Evolutionary conservation across 92 coral and sea anemone genomes (phyloP), one percentile per base, ranked within the genome.

Genomic region (Diadumene lineata): DNA sequence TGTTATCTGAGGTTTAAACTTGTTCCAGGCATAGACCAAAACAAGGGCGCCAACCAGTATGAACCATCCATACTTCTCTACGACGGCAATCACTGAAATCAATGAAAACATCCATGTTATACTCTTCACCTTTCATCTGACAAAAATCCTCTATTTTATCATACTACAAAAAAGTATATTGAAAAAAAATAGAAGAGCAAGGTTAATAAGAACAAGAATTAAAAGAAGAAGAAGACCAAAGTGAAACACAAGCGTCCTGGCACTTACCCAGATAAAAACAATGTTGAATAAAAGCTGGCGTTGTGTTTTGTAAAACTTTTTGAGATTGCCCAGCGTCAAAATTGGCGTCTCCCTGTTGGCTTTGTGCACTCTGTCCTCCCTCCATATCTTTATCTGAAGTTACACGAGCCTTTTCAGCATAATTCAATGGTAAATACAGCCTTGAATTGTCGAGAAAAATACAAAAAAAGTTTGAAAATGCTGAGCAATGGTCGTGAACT

Each of bases 21-120:
- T 92, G 69, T 55, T 69, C 99, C 97, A 96, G n/a, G 92, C 72
- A 55, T 84, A 84, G 18, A 65, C 77, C 74, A 79, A 66, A 25
- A 82, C 73, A 9, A 96, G 50, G 13, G 76, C 21, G 0, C 97
- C 97, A 78, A 96, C 43, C 16, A 92, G 70, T 53, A 96, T 79
- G 60, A 92, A 92, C 99, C 99, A 96, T 60, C 97, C 97, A 84
- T 96, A 96, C 30, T 75, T 82, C 82, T 96, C 99, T 60, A 96
- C 19, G 57, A 88, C 84, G 61, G 87, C 84, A 63, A 82, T 70
- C 60, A 80, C 97, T 94, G 69, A 4, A 43, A 38, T 24, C 31
- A 25, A 55, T 0, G 44, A 68, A 3, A 51, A 1, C n/a, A n/a
- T n/a, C n/a, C n/a, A n/a, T n/a, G n/a, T n/a, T n/a, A n/a, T n/a